Evolutionary conservation across 2,113 vertebrate species (phyloP), one percentile per base, ranked within the genome.

Genomic region (Sturnira hondurensis): DNA sequence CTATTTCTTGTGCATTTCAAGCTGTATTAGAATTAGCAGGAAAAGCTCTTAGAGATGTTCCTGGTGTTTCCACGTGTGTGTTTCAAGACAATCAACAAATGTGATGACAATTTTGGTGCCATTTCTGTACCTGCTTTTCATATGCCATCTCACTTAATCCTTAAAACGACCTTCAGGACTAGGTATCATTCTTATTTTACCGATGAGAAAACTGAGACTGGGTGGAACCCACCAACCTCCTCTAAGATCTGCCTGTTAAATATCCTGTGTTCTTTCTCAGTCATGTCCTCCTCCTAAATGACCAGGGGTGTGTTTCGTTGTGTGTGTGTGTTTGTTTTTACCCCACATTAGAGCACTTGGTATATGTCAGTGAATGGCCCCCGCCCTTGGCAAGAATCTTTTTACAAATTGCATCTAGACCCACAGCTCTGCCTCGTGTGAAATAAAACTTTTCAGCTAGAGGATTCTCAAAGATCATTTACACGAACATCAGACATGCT

Each of bases 81-180:
- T 38, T n/a, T 50, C 43, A 28, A 50, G 54, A 22, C n/a, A 13
- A 5, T 52, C 56, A 31, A 38, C 67, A 54, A 26, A 54, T 1
- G 2, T 24, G 36, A 52, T 0, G 3, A 33, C 28, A 4, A 41
- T 0, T 41, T 7, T 1, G 2, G 3, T 3, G 1, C 11, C 41
- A 26, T 22, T 17, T 33, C 70, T 36, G 12, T 1, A 33, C 76
- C 15, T 63, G 20, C 13, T 67, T 28, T 47, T 50, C 56, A 67
- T 3, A 5, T 17, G 11, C 12, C 12, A 52, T 43, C 70, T 78
- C 63, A 74, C 9, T 28, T 20, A 10, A 52, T 43, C 54, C 45
- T 17, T 41, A 68, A 80, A 61, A 85, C 0, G 17, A 20, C 70
- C 68, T 70, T 77, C 8, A 56, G n/a, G 45, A 20, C n/a, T 5